Conservation (phyloP, 2,888 invertebrate species). For the Machimus atricapillus region DNA sequence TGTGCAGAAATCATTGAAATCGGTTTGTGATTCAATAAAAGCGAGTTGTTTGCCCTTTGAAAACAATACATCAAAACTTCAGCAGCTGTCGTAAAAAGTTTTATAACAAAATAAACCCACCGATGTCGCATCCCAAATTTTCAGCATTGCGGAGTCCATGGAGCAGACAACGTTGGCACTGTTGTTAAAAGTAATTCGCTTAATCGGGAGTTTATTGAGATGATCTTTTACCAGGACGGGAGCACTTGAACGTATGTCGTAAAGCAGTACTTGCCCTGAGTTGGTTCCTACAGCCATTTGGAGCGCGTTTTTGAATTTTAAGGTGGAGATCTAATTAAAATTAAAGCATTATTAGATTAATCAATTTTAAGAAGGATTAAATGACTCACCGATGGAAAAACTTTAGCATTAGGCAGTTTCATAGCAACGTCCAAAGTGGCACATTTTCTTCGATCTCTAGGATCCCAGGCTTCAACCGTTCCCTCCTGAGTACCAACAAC, state of each 20-base stretch:
- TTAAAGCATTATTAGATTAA: background rate
- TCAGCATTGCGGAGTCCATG: constrained; percentile 86
- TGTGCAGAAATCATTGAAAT: constrained; percentile 91
- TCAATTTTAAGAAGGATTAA: background rate
- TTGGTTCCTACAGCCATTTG: constrained; percentile 90
- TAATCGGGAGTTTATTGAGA: constrained; percentile 91
- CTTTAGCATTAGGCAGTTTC: constrained; percentile 66
- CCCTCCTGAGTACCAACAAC: constrained; percentile 89
- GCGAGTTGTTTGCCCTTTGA: constrained; percentile 90
- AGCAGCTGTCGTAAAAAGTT: background rate
- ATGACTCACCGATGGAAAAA: constrained; percentile 56
- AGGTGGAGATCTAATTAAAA: constrained; percentile 69
- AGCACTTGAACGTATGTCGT: constrained; percentile 91
- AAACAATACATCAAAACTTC: constrained; percentile 41
- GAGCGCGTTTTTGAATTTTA: constrained; percentile 78
- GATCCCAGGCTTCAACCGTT: constrained; percentile 96
- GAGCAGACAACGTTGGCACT: constrained; percentile 83
- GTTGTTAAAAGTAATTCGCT: constrained; percentile 83
- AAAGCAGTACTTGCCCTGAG: constrained; percentile 91
- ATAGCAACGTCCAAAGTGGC: constrained; percentile 85
- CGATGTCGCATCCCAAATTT: constrained; percentile 88
- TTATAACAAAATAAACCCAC: constrained; percentile 64
- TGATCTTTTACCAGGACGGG: constrained; percentile 94
- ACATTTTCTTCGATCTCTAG: constrained; percentile 77
- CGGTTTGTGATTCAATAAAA: constrained; percentile 85